Percentiles rank a stretch among this genome's conserved stretches.
Evolutionary conservation across 2,797 vertebrate genomes (phyloP).

Genomic region (Bradypus variegatus): DNA sequence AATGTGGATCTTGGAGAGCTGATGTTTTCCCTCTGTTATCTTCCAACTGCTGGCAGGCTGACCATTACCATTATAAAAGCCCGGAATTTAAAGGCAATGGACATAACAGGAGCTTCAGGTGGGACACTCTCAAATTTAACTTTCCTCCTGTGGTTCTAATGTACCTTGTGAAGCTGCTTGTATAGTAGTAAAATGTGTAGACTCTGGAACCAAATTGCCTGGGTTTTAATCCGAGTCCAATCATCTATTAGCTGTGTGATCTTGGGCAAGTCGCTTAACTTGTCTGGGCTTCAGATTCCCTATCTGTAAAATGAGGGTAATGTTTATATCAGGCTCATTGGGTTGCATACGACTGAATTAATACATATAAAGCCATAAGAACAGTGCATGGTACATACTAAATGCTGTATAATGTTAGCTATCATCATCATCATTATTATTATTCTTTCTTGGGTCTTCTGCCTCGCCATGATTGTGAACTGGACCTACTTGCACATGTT

Average conservation of each 20-base stretch:
- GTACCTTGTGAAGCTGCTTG: neutral
- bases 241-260: neutral
- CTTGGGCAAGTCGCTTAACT: neutral
- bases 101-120: slow-evolving; percentile 99
- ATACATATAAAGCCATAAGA: neutral
- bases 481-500: neutral
- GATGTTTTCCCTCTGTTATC: slow-evolving; percentile 99
- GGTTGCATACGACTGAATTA: neutral
- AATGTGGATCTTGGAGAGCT: slow-evolving; percentile 98
- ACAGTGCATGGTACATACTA: neutral
- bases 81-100: slow-evolving; percentile 98
- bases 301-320: neutral
- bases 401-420: neutral
- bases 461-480: neutral
- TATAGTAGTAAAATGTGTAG: neutral
- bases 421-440: neutral
- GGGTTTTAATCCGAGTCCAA: neutral
- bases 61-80: slow-evolving; percentile 99
- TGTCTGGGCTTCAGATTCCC: neutral
- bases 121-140: slow-evolving; percentile 44
- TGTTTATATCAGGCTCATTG: neutral
- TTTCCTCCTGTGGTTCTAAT: neutral
- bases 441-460: neutral
- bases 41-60: slow-evolving; percentile 95
- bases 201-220: neutral